Conservation (phyloP, 2,797 vertebrate species). For the Chiroxiphia lanceolata region DNA sequence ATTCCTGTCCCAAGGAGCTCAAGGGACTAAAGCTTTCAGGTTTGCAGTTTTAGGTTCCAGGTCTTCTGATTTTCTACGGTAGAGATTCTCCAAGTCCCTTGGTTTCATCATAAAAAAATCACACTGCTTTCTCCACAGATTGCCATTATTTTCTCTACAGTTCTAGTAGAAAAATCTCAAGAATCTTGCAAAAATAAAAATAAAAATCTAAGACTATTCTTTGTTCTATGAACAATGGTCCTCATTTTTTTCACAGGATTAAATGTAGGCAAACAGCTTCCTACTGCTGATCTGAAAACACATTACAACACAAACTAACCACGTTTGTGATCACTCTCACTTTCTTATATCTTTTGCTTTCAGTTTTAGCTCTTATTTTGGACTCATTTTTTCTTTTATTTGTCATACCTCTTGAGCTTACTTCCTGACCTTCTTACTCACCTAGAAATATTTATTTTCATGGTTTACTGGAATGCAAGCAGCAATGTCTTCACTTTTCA, state of each 20-base stretch:
- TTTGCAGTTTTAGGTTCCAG: neutral
- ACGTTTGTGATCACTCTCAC: neutral
- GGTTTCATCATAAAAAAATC: neutral
- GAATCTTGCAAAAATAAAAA: neutral
- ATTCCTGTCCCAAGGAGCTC: neutral
- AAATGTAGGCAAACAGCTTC: neutral
- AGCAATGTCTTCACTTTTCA: neutral
- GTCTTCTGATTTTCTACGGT: neutral
- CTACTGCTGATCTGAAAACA: neutral
- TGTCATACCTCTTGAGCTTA: neutral
- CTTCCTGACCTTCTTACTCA: neutral
- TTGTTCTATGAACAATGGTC: neutral
- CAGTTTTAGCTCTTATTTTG: neutral
- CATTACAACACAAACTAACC: neutral
- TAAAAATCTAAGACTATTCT: neutral
- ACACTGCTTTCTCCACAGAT: neutral
- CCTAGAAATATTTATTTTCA: neutral
- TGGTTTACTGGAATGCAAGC: neutral
- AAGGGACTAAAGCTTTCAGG: neutral
- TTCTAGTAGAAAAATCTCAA: neutral
- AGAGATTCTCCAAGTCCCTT: neutral
- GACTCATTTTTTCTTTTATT: neutral
- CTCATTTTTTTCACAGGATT: neutral
- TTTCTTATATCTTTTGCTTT: neutral
- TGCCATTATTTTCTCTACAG: neutral